Conservation (phyloP, 2,797 vertebrate genomes). For the Fratercula arctica region DNA sequence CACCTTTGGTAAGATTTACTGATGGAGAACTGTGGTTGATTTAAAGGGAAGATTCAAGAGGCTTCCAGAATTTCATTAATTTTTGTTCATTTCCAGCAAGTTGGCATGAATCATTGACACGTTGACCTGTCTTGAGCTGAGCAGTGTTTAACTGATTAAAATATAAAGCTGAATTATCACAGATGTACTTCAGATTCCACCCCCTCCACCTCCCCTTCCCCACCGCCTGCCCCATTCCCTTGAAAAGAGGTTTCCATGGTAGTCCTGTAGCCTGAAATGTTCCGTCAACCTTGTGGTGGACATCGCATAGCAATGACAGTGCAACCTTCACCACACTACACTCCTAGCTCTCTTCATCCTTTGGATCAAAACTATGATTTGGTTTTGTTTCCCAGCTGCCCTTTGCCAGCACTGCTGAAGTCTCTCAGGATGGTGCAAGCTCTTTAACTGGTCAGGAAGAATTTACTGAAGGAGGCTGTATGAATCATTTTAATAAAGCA, state of each 20-base stretch:
- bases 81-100: constrained; percentile 8
- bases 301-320: background rate
- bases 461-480: background rate
- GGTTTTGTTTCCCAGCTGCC: background rate
- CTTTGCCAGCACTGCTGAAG: background rate
- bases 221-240: background rate
- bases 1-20: background rate
- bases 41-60: background rate
- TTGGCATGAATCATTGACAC: background rate
- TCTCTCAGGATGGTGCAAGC: background rate
- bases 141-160: background rate
- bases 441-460: background rate
- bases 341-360: background rate
- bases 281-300: background rate
- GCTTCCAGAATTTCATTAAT: background rate
- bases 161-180: background rate
- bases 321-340: background rate
- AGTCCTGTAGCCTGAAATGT: background rate
- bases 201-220: too few relatives aligned
- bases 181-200: background rate
- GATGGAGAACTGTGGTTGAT: background rate
- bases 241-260: background rate
- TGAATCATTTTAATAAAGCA: background rate
- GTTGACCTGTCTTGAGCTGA: background rate
- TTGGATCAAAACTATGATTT: background rate